Evolutionary conservation across 2,797 vertebrate genomes (phyloP).

Genomic region (Sebastes kiyomatsui): DNA sequence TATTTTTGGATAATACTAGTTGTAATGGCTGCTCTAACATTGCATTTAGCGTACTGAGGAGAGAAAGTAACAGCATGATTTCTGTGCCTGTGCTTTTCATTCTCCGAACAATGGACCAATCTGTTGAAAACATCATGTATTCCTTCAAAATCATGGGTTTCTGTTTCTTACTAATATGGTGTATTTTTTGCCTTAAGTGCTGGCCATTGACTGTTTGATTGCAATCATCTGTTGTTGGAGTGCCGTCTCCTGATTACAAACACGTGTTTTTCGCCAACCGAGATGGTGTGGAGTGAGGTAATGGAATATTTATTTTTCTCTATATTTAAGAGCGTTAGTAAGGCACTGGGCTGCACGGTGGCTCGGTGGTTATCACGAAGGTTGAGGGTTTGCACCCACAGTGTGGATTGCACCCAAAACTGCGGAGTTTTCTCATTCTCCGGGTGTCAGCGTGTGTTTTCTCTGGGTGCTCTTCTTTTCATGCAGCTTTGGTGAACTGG

Average conservation of each 20-base stretch:
- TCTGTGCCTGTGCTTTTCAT: slow-evolving; percentile 13
- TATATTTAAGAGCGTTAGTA: slow-evolving; percentile 16
- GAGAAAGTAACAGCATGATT: slow-evolving; percentile 1
- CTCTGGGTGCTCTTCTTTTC: not conserved
- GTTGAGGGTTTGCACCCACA: not conserved
- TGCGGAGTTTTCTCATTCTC: not conserved
- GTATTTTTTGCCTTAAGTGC: slow-evolving; percentile 57
- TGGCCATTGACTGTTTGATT: slow-evolving; percentile 62
- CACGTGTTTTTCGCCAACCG: slow-evolving; percentile 59
- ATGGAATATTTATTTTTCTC: slow-evolving; percentile 61
- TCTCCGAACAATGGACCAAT: slow-evolving; percentile 20
- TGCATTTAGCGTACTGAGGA: slow-evolving; percentile 10
- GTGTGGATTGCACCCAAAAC: not conserved
- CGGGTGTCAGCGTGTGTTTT: not conserved
- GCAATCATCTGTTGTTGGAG: slow-evolving; percentile 69
- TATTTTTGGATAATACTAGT: slow-evolving; percentile 11
- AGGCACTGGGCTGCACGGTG: slow-evolving; percentile 30
- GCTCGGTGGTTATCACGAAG: slow-evolving; percentile 13
- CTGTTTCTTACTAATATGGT: slow-evolving; percentile 41
- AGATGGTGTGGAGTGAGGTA: slow-evolving; percentile 68
- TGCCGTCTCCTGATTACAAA: slow-evolving; percentile 68
- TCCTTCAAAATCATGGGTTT: slow-evolving; percentile 33
- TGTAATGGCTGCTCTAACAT: not conserved
- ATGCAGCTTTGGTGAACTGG: not conserved
- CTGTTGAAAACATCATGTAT: slow-evolving; percentile 20